Base-by-base conservation (phyloP, 2,888 invertebrate genomes). In the Andrena haemorrhoa region DNA sequence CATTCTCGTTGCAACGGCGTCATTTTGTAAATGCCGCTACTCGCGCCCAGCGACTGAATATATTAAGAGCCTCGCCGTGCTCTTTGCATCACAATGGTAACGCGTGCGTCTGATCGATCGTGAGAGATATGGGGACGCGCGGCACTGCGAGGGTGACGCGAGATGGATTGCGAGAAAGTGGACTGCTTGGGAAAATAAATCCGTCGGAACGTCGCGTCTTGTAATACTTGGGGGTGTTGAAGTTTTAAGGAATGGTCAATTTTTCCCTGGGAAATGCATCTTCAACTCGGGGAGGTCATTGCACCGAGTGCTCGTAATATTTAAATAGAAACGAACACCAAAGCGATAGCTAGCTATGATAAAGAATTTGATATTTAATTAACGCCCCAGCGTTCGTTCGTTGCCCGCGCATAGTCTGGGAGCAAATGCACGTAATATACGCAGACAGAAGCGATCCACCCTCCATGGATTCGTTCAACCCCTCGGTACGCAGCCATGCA, bases 41-140 rank as follows among this genome's bases (percentile, higher is more conserved):
- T 76, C 31, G 63, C 69, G 70, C 29, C 73, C 64, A 53, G 74
- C 60, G 61, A 76, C 74, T 82, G 74, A 73, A 69, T 66, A 26
- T 35, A 78, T 83, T 82, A 87, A 71, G 47, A 23, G n/a, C 10
- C 10, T 12, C 33, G 20, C 68, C 60, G 79, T 82, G 79, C 78
- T 58, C 58, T 35, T 53, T 53, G 79, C 86, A 83, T 86, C 70
- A 71, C 82, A 80, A 86, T 83, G 69, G 75, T 73, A 64, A 53
- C 61, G 63, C 26, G 33, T 33, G 60, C 20, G 29, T 51, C 41
- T 64, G 60, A 72, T 65, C 23, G 35, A 47, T 12, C 49, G 56
- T 53, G 47, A 51, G 47, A 35, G 33, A 69, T 49, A n/a, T 20
- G 56, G 47, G 49, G 51, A 53, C 56, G 6, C 5, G 0, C 51